Evolutionary conservation across 2,113 vertebrate genomes (phyloP), one percentile per base, ranked within the genome.

Genomic region (Motacilla tschutschensis): DNA sequence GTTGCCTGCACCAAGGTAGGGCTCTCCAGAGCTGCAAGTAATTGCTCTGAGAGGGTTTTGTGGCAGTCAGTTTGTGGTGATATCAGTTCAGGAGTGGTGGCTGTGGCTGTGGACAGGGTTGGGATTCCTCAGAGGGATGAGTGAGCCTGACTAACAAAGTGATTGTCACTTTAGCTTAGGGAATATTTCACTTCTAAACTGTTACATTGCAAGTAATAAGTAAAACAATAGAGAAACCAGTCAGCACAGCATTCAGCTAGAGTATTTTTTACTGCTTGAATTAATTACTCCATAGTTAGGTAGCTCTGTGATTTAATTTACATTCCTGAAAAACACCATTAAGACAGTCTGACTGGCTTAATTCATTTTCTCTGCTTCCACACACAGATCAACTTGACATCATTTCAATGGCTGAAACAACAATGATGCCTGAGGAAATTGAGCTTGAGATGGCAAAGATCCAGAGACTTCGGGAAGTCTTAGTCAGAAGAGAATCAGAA

Each of bases 381-480:
- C 29, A 77, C 60, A n/a, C 78, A 99, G 98, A 95, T 95, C 98
- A 99, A 79, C 98, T 98, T 82, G 98, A 99, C 64, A 98, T 98
- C 84, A 96, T 99, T 96, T 99, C 98, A 51, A 99, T 99, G 99
- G 98, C 98, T 17, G 99, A 99, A 95, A 98, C 98, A 89, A 98
- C 97, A 92, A 98, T 99, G 98, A 98, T 98, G 96, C 98, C 99
- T 1, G 99, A 99, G 55, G 99, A 99, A 97, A 99, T 99, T 8
- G 99, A 99, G 94, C 96, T 98, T 79, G 99, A 99, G 96, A 99
- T 99, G 99, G 96, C 97, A 55, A 98, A 99, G 78, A 99, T 99
- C 94, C 99, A 99, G 94, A 98, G 98, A 48, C 98, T 99, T 82
- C 97, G 98, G 64, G 99, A 99, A 96, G 98, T 99, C 71, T 96